Evolutionary conservation across 1,140 invertebrate genomes (phyloP).

Genomic region (Drosophila pallidifrons): DNA sequence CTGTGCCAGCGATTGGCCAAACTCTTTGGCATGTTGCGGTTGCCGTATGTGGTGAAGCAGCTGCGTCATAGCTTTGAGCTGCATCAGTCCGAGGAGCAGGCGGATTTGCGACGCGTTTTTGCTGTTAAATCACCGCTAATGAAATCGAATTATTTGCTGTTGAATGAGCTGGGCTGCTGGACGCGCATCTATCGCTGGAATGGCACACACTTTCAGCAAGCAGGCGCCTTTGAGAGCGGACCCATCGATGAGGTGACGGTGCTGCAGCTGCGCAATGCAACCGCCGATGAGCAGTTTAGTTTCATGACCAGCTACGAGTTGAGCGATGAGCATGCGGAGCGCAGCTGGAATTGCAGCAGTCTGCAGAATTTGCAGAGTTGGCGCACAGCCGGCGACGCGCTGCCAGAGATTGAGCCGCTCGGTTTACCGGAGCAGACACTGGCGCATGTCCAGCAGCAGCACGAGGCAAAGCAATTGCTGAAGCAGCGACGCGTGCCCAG

Average conservation of each 20-base stretch:
- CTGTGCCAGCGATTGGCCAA: constrained; percentile 42
- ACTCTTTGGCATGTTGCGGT: constrained; percentile 35
- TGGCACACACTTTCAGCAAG: constrained; percentile 37
- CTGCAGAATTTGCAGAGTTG: constrained; percentile 45
- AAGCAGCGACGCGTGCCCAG: constrained; percentile 13
- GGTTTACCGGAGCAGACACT: constrained; percentile 26
- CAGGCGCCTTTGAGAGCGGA: constrained; percentile 58
- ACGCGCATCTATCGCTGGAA: constrained; percentile 61
- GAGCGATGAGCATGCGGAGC: constrained; percentile 41
- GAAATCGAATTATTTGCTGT: constrained; percentile 48
- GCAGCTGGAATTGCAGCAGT: constrained; percentile 55
- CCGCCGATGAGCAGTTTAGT: constrained; percentile 36
- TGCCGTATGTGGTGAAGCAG: constrained; percentile 61
- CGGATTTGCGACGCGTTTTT: constrained; percentile 59
- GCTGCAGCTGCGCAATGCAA: constrained; percentile 39
- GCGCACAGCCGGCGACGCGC: constrained; percentile 24
- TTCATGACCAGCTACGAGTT: constrained; percentile 73
- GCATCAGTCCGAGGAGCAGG: constrained; percentile 24
- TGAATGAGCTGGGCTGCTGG: constrained; percentile 69
- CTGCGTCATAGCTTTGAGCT: constrained; percentile 43
- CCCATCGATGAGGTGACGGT: constrained; percentile 61
- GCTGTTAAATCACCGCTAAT: constrained; percentile 16
- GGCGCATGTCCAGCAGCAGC: constrained; percentile 42
- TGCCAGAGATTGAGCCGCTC: constrained; percentile 15
- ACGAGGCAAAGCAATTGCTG: constrained; percentile 21